phyloP scores from a whole-genome alignment of 1,140 invertebrate genomes.

The Drosophila murphyi region DNA sequence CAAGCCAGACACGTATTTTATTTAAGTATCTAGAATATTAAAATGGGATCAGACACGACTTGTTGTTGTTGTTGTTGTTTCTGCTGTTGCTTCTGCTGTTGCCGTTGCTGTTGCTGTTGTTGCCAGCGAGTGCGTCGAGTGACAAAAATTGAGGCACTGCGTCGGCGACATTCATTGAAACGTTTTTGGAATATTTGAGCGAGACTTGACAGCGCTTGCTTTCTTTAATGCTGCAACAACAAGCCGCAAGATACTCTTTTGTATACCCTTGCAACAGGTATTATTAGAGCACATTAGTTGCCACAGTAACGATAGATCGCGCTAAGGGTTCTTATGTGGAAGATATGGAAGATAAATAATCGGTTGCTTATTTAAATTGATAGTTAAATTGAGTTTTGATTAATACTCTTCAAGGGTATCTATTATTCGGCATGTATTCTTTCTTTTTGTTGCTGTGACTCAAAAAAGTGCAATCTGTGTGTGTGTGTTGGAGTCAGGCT shows the following conservation, averaged over 20 bases:
- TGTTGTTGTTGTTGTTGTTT: slow-evolving; percentile 29
- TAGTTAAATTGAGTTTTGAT: too few relatives aligned
- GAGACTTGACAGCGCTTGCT: slow-evolving; percentile 45
- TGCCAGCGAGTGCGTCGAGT: slow-evolving; percentile 9
- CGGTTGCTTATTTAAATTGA: too few relatives aligned
- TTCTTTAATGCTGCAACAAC: slow-evolving; percentile 54
- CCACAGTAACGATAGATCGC: too few relatives aligned
- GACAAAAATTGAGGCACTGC: slow-evolving; percentile 78
- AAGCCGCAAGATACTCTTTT: slow-evolving; percentile 40
- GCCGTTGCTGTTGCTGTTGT: slow-evolving; percentile 22
- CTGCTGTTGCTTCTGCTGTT: too few relatives aligned
- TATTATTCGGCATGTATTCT: too few relatives aligned
- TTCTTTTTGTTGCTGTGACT: slow-evolving; percentile 1
- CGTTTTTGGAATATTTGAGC: slow-evolving; percentile 79
- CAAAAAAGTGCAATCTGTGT: slow-evolving; percentile 51
- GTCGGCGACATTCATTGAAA: slow-evolving; percentile 80
- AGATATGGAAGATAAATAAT: too few relatives aligned
- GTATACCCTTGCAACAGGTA: too few relatives aligned
- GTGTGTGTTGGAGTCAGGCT: slow-evolving; percentile 33
- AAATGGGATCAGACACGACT: slow-evolving; percentile 83
- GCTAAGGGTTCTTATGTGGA: too few relatives aligned
- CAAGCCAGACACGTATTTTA: slow-evolving; percentile 82
- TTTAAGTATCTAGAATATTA: slow-evolving; percentile 84
- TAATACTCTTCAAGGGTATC: too few relatives aligned
- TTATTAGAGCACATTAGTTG: too few relatives aligned